Percentiles rank a stretch among this genome's conserved stretches.
These are phyloP conservation scores for Lithobates sylvaticus DNA, from an alignment of 2,797 vertebrate genomes.

Conservation along the genomic window DNA sequence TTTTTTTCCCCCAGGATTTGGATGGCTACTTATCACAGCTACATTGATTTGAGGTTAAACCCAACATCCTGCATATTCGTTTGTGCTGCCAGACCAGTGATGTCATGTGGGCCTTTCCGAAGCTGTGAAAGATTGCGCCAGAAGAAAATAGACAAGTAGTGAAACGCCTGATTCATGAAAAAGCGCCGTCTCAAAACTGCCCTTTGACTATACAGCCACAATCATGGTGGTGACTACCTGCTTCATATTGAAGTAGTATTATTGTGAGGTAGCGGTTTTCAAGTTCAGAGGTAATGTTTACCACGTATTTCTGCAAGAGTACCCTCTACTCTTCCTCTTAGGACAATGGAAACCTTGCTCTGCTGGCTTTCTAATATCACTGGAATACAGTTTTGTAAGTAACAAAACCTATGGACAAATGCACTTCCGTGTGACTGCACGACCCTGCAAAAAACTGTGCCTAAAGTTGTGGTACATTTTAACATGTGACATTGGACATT, in stretches of 20 bases:
- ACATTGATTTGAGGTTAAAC: slow-evolving; percentile 16
- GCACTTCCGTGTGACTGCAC: slow-evolving; percentile 20
- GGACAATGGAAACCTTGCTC: slow-evolving; percentile 5
- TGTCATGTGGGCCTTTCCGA: background rate
- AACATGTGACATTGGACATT: slow-evolving; percentile 32
- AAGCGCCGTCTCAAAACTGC: background rate
- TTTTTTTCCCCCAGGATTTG: slow-evolving; percentile 30
- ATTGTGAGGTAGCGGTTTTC: slow-evolving; percentile 30
- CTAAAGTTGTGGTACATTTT: slow-evolving; percentile 22
- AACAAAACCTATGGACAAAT: slow-evolving; percentile 19
- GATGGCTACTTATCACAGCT: slow-evolving; percentile 55
- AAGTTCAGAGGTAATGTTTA: slow-evolving; percentile 38
- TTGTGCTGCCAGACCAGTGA: background rate
- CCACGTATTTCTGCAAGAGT: slow-evolving; percentile 1
- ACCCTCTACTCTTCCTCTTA: background rate
- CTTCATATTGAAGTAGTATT: slow-evolving; percentile 61
- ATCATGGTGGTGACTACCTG: slow-evolving; percentile 34
- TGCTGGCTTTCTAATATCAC: slow-evolving; percentile 15
- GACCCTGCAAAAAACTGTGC: slow-evolving; percentile 15
- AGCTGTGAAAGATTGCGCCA: background rate
- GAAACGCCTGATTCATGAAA: slow-evolving; percentile 30
- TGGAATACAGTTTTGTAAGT: slow-evolving; percentile 4
- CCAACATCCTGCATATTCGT: background rate
- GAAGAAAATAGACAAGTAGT: background rate
- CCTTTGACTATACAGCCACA: background rate